phyloP scores from a whole-genome alignment of 2,888 invertebrate species.

The Meteorus cinctellus region DNA sequence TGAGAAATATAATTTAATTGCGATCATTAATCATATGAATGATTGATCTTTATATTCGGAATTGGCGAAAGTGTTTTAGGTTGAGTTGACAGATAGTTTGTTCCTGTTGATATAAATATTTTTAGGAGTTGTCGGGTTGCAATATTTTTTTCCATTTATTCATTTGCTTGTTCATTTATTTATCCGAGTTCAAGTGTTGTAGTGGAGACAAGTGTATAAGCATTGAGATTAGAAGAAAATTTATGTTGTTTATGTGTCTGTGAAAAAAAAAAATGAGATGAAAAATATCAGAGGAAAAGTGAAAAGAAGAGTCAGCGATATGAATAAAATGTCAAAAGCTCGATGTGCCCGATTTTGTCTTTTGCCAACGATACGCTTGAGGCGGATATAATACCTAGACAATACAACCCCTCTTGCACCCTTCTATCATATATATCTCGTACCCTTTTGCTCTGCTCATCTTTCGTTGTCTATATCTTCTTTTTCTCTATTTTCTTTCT shows the following conservation, averaged over 20 bases:
- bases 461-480: conserved; percentile 7
- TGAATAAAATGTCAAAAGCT: conserved; percentile 41
- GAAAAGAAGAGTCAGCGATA: conserved; percentile 26
- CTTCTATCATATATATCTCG: background rate
- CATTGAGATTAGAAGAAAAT: no score
- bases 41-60: background rate
- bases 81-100: no score
- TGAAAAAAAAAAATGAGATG: background rate
- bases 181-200: no score
- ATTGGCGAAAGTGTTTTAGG: background rate
- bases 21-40: background rate
- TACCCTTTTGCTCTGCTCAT: conserved; percentile 5
- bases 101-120: no score
- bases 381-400: conserved; percentile 17
- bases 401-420: background rate
- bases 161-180: no score
- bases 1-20: background rate
- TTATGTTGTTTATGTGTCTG: no score
- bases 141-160: no score
- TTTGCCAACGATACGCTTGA: conserved; percentile 29
- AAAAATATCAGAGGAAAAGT: conserved; percentile 21
- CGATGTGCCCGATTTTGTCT: conserved; percentile 25
- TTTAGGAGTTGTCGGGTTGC: no score
- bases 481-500: background rate
- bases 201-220: no score